These are phyloP conservation scores for Pseudobourletiella spinata DNA, from an alignment of 1,140 invertebrate species.

Conservation along the genomic window DNA sequence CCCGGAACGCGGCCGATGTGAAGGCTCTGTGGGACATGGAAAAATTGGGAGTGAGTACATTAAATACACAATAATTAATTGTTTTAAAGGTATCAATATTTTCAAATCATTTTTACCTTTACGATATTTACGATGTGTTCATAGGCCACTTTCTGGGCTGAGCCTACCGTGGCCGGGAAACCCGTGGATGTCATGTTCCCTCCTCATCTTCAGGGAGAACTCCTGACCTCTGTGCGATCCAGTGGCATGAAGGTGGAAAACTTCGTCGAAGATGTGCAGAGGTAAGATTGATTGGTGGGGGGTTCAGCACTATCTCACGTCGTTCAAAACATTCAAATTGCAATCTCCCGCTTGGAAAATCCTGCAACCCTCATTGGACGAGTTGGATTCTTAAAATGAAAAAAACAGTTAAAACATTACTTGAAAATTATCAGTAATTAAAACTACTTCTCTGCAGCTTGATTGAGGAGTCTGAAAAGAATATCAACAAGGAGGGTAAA, in stretches of 20 bases:
- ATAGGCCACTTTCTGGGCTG: constrained; percentile 24
- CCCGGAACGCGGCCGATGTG: constrained; percentile 8
- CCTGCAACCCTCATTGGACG: too few species aligned
- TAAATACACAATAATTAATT: background rate
- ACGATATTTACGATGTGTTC: too few species aligned
- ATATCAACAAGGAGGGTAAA: background rate
- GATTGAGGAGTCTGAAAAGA: too few species aligned
- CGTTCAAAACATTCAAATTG: too few species aligned
- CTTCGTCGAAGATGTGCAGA: constrained; percentile 22
- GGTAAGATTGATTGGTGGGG: constrained; percentile 10
- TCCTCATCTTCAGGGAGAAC: constrained; percentile 14
- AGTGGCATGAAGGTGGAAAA: constrained; percentile 17
- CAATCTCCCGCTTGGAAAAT: too few species aligned
- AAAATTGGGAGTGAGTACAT: constrained; percentile 7
- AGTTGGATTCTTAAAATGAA: too few species aligned
- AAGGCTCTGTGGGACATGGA: constrained; percentile 13
- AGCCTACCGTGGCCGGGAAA: constrained; percentile 10
- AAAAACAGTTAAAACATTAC: too few species aligned
- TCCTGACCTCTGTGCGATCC: constrained; percentile 3
- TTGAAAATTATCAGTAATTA: too few species aligned
- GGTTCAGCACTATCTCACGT: too few species aligned
- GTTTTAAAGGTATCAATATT: background rate
- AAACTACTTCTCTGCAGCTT: too few species aligned
- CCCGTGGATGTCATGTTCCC: constrained; percentile 24
- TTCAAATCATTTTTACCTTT: background rate